Evolutionary conservation across 2,113 vertebrate species (phyloP), one percentile per base, ranked within the genome.

Genomic region (Albula goreensis): DNA sequence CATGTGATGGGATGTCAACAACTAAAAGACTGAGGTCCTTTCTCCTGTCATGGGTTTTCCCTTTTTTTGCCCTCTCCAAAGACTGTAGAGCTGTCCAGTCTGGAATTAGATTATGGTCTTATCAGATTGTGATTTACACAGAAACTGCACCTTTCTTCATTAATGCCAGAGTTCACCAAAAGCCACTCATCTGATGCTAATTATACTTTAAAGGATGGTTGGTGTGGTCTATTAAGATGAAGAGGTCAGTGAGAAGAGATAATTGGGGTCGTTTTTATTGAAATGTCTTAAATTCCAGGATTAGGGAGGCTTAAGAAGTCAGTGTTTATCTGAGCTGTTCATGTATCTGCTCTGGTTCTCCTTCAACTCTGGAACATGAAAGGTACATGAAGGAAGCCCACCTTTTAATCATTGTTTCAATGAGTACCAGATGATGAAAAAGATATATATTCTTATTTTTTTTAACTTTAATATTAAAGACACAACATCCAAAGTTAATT

Each of bases 31-130:
- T 52, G 50, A 3, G 49, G 31, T 80, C 41, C 19, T 50, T 25
- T 31, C 15, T 11, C 49, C 52, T 8, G 50, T 3, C 49, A 22
- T 81, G 49, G 50, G n/a, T 2, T 82, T 63, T 83, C 83, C 56
- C 79, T 50, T 89, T 87, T 85, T 84, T 82, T 86, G 85, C 79
- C 6, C 9, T 60, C 10, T 41, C 31, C 89, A 74, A 80, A 89
- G 86, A 87, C 89, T 10, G 70, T 2, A 5, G 50, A 66, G n/a
- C 60, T 85, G 60, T 87, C 89, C 60, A 77, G 52, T 31, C 85
- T 85, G 60, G 90, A 90, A 92, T 93, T 87, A 88, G 89, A 93
- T 94, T 88, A 90, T 84, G 78, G 85, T 90, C 88, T 90, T 92
- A 89, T 93, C 91, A 90, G 86, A 87, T 88, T n/a, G 87, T 85